Evolutionary conservation across 1,140 invertebrate species (phyloP).

Genomic region (Drosophila leontia): DNA sequence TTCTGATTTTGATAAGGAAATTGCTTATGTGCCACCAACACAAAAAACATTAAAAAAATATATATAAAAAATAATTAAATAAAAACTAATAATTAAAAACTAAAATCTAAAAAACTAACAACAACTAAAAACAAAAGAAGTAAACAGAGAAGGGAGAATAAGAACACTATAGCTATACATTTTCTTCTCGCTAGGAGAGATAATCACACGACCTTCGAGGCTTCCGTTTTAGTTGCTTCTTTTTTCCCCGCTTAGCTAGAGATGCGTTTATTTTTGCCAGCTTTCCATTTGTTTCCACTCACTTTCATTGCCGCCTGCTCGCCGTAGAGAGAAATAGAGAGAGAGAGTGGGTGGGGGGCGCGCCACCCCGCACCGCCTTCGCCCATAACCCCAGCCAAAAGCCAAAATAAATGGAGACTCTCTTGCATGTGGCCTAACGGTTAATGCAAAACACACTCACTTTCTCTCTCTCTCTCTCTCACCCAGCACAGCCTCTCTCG

Average conservation of each 20-base stretch:
- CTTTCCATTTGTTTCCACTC: slow-evolving; percentile 21
- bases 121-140: slow-evolving; percentile 7
- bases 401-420: slow-evolving; percentile 20
- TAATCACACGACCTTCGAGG: slow-evolving; percentile 25
- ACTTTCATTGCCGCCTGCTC: slow-evolving; percentile 35
- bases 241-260: slow-evolving; percentile 25
- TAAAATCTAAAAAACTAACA: slow-evolving; percentile 31
- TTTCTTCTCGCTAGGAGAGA: slow-evolving; percentile 41
- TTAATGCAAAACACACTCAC: slow-evolving; percentile 21
- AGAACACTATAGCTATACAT: slow-evolving; percentile 10
- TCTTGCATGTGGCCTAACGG: slow-evolving; percentile 37
- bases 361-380: neutral
- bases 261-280: slow-evolving; percentile 14
- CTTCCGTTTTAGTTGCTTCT: slow-evolving; percentile 37
- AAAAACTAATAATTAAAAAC: slow-evolving; percentile 10
- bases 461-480: neutral
- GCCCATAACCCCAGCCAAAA: slow-evolving; percentile 5
- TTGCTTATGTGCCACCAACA: slow-evolving; percentile 43
- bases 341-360: neutral
- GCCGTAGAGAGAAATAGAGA: slow-evolving; percentile 2
- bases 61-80: neutral
- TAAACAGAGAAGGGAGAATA: neutral
- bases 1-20: slow-evolving; percentile 60
- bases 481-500: slow-evolving; percentile 13
- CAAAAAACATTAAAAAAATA: slow-evolving; percentile 15